Evolutionary conservation across 1,140 invertebrate genomes (phyloP), one percentile per base, ranked within the genome.

Genomic region (Drosophila aff.): DNA sequence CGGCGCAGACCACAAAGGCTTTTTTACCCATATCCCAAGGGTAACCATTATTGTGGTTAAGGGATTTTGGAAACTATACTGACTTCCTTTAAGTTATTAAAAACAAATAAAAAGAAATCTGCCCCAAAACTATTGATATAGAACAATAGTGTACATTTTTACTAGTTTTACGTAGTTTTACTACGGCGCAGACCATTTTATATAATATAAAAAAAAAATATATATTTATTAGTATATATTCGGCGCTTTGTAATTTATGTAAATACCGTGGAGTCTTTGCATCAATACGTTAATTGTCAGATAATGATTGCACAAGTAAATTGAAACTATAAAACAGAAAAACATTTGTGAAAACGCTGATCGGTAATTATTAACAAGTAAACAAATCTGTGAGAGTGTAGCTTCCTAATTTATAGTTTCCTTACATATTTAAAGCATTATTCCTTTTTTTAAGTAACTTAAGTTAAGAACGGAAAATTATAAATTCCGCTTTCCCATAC

Each of bases 241-340:
- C 11, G 9, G 36, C 26, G 23, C 31, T 23, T 28, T 31, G 50
- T 41, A 58, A 58, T 49, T 21, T 38, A 44, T 23, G 18, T 44
- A 69, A 58, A 33, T 69, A 69, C 26, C 18, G 21, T 43, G n/a
- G 36, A 28, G 9, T 60, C 38, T 73, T 73, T 43, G 38, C 69
- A 23, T 72, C 66, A 73, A 73, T 38, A 73, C 53, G 69, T 60
- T 73, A 73, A 73, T 73, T 73, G 66, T 49, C 38, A 26, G 38
- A 16, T 59, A 59, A 60, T 73, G 36, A 73, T 40, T 71, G 26
- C 44, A 67, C 62, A 50, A 52, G 23, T 50, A 26, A 50, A 66
- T 65, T 16, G 31, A 16, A 68, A 59, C 23, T 13, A 73, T 50
- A 16, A 59, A 41, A 36, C n/a, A 36, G 16, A n/a, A 58, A 59